Evolutionary conservation across 2,888 invertebrate genomes (phyloP), one percentile per base, ranked within the genome.

Genomic region (Drosophila multiciliata): DNA sequence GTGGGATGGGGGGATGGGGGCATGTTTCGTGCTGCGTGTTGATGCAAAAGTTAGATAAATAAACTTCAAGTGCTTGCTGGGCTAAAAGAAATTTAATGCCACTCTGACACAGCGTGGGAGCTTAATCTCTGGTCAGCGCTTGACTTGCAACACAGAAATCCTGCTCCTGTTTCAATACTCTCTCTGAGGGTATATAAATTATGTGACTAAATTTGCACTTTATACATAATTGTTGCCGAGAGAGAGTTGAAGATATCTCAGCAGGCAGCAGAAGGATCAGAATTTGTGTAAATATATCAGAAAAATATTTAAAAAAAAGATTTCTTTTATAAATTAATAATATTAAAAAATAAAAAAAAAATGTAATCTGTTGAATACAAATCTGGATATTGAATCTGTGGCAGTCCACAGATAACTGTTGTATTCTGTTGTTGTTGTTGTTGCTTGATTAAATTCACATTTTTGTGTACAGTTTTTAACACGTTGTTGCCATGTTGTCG

Each of bases 11-110:
- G 40, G 4, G 5, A 12, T 0, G 11, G 0, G 38, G 42, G 12
- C 54, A 17, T 12, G 58, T 36, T 67, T 81, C 66, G 70, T 65
- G 73, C 85, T 84, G 85, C 85, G 85, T 85, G 85, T 87, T 89
- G 85, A 85, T 85, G 88, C 80, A 80, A 78, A 89, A 85, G 85
- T 85, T 78, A 85, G 85, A 85, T 85, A 89, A 85, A 85, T 85
- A 85, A 87, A 89, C 80, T 89, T 89, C 82, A 85, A 82, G 85
- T 77, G 69, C 66, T 50, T 48, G 9, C 11, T 12, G 52, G 40
- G 42, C 64, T 69, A 73, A 73, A 57, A 61, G 35, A 74, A 66
- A 50, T 68, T 89, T 75, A 78, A 88, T 83, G 78, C 57, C 73
- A 66, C 62, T 49, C 40, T 49, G 32, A 20, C 53, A 26, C 62